Evolutionary conservation across 2,113 vertebrate genomes (phyloP), one percentile per base, ranked within the genome.

Genomic region (Platysteira castanea): DNA sequence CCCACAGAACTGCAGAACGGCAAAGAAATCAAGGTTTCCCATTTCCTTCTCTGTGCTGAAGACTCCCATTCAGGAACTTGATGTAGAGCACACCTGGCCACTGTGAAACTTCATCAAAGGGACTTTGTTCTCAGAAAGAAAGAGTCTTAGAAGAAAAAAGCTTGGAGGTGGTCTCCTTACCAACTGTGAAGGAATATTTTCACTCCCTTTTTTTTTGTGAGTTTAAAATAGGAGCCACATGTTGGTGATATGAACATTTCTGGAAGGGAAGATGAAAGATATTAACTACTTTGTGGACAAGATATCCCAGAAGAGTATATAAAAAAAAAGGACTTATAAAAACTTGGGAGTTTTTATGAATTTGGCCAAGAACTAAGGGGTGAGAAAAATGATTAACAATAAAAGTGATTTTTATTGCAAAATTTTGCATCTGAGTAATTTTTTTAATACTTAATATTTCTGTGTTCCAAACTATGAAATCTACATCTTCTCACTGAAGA

Each of bases 41-140:
- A 0, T 78, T 93, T 84, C 28, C 20, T 79, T 56, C 78, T 65
- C 28, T 90, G 24, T 39, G n/a, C 31, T 69, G 67, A 87, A 92
- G 59, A 77, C 57, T 86, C 31, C 20, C 13, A 35, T 90, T 88
- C 70, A 92, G 75, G 31, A 90, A 54, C 50, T 65, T 57, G 31
- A 87, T 89, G 33, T 84, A 85, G 46, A n/a, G 37, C 81, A 69
- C 76, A 83, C 47, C 61, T 93, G 81, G 65, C 27, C 54, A 64
- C 53, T 87, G 44, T 90, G 41, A 90, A 67, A 87, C 49, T 93
- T 90, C 74, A 88, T 94, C 67, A 94, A 94, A 97, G 78, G 7
- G 46, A 65, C 79, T 86, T 90, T 86, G 82, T 83, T 81, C 67
- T 92, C 78, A 85, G 57, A 84, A 42, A 63, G 70, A 84, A 37